phyloP scores from a whole-genome alignment of 2,113 vertebrate genomes.

The Ancistrus triradiatus region DNA sequence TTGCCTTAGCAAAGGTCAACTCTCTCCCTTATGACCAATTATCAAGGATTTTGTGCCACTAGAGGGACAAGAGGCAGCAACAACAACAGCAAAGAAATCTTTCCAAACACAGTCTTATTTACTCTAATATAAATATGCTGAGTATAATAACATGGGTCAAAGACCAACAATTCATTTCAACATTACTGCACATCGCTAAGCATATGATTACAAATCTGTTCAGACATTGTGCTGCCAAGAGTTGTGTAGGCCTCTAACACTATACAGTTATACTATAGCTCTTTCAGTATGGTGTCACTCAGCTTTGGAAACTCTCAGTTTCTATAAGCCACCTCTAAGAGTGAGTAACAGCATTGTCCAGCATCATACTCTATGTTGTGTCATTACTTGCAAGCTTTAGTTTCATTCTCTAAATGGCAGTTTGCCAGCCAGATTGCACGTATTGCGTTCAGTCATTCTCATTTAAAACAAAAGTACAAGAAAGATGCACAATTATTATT shows the following conservation, averaged over 20 bases:
- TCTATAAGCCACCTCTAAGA: not conserved
- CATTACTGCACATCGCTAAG: constrained; percentile 6
- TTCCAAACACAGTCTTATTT: constrained; percentile 37
- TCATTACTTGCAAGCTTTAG: constrained; percentile 12
- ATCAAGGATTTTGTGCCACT: constrained; percentile 69
- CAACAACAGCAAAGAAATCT: constrained; percentile 40
- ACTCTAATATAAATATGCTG: constrained; percentile 25
- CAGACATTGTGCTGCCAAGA: constrained; percentile 7
- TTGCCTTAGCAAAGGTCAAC: constrained; percentile 60
- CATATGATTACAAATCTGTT: constrained; percentile 32
- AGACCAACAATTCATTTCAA: constrained; percentile 17
- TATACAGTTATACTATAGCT: constrained; percentile 29
- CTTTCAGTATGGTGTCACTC: constrained; percentile 12
- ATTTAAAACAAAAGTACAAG: too few relatives aligned
- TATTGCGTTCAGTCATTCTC: too few relatives aligned
- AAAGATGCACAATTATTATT: too few relatives aligned
- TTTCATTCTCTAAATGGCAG: too few relatives aligned
- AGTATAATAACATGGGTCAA: constrained; percentile 15
- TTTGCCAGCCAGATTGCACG: too few relatives aligned
- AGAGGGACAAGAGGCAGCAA: constrained; percentile 45
- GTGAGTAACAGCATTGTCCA: too few relatives aligned
- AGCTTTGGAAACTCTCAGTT: not conserved
- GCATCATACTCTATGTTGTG: constrained; percentile 51
- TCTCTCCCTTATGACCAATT: constrained; percentile 74
- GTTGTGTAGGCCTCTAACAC: constrained; percentile 1